Conservation (phyloP, 2,797 vertebrate species). For the Calcarius lapponicus region DNA sequence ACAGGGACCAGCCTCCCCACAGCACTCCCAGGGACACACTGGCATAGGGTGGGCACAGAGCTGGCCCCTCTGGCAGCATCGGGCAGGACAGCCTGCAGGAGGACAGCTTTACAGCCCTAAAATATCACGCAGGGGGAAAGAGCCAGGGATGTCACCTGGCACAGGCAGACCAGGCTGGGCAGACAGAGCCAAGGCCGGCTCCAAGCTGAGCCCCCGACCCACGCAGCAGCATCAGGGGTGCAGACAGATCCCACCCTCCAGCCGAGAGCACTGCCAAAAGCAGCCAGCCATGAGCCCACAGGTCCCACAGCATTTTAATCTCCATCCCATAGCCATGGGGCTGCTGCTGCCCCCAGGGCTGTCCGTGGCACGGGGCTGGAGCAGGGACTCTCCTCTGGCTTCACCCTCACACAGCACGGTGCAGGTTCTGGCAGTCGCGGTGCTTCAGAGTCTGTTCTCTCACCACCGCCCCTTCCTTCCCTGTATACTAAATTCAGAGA, state of each 20-base stretch:
- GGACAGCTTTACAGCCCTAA: background rate
- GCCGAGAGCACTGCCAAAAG: background rate
- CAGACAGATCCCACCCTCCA: background rate
- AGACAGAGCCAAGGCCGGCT: background rate
- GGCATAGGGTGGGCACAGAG: background rate
- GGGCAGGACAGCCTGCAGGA: background rate
- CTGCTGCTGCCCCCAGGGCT: background rate
- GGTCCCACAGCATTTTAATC: background rate
- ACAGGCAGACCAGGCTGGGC: background rate
- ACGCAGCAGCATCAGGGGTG: background rate
- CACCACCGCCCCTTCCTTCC: conserved; percentile 61
- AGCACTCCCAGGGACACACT: background rate
- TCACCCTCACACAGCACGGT: background rate
- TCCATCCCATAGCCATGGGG: background rate
- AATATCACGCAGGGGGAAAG: background rate
- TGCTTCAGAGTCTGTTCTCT: conserved; percentile 52
- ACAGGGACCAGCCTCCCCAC: accelerated
- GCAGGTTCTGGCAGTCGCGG: background rate
- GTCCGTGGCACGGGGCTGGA: accelerated
- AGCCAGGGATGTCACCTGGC: background rate
- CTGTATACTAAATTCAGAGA: conserved; percentile 62
- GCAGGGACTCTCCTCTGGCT: background rate
- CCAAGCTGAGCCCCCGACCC: accelerated
- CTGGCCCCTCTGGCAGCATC: background rate
- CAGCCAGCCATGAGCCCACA: background rate